Evolutionary conservation across 2,113 vertebrate genomes (phyloP).

Genomic region (Mormyrus lacerda): DNA sequence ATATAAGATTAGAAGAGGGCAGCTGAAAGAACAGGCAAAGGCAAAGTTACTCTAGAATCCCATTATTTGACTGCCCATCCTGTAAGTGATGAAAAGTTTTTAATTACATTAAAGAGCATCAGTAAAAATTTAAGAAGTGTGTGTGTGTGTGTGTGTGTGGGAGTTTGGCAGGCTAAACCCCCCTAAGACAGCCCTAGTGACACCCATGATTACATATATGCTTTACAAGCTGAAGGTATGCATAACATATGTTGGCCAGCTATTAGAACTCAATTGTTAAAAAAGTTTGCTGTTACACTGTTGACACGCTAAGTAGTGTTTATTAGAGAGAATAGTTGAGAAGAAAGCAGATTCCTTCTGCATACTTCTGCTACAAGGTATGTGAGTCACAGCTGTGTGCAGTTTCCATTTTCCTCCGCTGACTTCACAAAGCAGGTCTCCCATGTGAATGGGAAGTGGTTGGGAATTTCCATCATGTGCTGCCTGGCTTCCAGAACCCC

Average conservation of each 20-base stretch:
- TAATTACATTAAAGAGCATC: not conserved
- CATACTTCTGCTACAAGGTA: not conserved
- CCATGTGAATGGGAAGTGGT: not conserved
- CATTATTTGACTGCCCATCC: not conserved
- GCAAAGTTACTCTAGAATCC: not conserved
- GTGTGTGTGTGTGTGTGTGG: too few relatives aligned
- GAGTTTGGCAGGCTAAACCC: not conserved
- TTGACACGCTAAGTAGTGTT: not conserved
- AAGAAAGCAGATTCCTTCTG: not conserved
- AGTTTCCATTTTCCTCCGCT: not conserved
- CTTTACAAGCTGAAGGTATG: not conserved
- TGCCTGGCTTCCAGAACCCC: not conserved
- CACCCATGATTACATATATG: not conserved
- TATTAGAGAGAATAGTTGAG: not conserved
- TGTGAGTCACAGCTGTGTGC: not conserved
- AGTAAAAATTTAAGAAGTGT: not conserved
- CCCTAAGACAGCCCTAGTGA: not conserved
- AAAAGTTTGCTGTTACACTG: not conserved
- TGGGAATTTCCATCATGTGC: not conserved
- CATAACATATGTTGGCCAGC: not conserved
- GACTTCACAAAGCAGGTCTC: not conserved
- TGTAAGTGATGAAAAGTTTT: not conserved
- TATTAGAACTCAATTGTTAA: not conserved
- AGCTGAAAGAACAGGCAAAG: not conserved
- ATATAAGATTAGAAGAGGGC: not conserved